Conservation (phyloP, 2,888 invertebrate species). For the Lasioglossum marginatum region DNA sequence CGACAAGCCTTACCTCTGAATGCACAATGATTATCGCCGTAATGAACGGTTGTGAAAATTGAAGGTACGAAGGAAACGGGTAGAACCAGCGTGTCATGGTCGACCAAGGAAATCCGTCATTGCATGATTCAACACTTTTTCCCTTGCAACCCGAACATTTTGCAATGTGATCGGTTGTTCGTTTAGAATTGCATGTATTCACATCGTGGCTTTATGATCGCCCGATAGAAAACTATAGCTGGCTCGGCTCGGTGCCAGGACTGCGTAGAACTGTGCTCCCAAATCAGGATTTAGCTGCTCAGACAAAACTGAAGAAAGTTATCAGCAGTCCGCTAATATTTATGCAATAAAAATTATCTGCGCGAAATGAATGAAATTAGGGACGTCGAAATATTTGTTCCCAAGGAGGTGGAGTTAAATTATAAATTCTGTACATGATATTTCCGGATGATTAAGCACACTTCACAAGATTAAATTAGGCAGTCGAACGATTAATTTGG, state of each 20-base stretch:
- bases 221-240: not conserved
- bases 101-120: too few species aligned
- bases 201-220: conserved; percentile 16
- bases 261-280: not conserved
- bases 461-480: not conserved
- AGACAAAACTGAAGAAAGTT: not conserved
- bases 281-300: not conserved
- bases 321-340: not conserved
- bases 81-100: not conserved
- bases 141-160: not conserved
- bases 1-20: not conserved
- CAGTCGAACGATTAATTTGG: not conserved
- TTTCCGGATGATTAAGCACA: not conserved
- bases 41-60: not conserved
- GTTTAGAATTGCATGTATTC: not conserved
- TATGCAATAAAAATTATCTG: not conserved
- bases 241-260: conserved; percentile 12
- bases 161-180: not conserved
- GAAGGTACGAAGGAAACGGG: not conserved
- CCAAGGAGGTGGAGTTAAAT: not conserved
- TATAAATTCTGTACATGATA: not conserved
- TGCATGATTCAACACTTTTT: conserved; percentile 5
- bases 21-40: not conserved
- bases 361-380: not conserved
- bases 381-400: not conserved